Conservation (phyloP, 1,140 invertebrate genomes). For the Copidosoma floridanum region DNA sequence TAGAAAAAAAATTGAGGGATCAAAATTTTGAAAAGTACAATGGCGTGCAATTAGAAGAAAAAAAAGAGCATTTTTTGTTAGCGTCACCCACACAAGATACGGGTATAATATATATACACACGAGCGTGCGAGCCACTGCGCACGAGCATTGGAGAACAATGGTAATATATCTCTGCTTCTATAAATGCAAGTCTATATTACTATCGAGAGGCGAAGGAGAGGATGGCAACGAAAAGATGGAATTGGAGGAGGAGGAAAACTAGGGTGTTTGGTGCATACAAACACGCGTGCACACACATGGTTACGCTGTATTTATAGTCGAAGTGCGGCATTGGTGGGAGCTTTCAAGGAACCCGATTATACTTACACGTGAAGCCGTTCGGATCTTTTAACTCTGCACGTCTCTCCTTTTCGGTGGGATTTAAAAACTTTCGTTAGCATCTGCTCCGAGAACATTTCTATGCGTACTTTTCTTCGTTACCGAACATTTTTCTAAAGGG, state of each 20-base stretch:
- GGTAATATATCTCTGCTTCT: slow-evolving; percentile 28
- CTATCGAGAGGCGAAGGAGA: neutral
- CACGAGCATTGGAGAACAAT: slow-evolving; percentile 19
- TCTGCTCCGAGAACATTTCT: too few relatives aligned
- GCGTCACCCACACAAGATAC: too few relatives aligned
- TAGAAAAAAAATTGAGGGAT: too few relatives aligned
- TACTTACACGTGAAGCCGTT: neutral
- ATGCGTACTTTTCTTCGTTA: too few relatives aligned
- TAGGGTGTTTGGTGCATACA: slow-evolving; percentile 3
- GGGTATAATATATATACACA: slow-evolving; percentile 4
- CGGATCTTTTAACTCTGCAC: too few relatives aligned
- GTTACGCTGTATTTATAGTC: slow-evolving; percentile 18
- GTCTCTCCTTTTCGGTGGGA: too few relatives aligned
- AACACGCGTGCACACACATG: neutral
- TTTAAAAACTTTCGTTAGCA: too few relatives aligned
- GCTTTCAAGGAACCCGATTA: slow-evolving; percentile 21
- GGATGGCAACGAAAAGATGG: neutral
- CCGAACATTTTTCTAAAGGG: too few relatives aligned
- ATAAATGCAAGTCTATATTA: slow-evolving; percentile 27
- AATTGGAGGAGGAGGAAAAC: neutral
- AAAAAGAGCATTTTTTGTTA: too few relatives aligned
- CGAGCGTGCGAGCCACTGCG: neutral
- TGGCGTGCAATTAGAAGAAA: too few relatives aligned
- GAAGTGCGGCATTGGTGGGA: slow-evolving; percentile 13
- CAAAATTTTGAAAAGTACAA: too few relatives aligned